Evolutionary conservation across 92 coral and sea anemone species (phyloP), one percentile per base, ranked within the genome.

Genomic region (Epizoanthus ramosus): DNA sequence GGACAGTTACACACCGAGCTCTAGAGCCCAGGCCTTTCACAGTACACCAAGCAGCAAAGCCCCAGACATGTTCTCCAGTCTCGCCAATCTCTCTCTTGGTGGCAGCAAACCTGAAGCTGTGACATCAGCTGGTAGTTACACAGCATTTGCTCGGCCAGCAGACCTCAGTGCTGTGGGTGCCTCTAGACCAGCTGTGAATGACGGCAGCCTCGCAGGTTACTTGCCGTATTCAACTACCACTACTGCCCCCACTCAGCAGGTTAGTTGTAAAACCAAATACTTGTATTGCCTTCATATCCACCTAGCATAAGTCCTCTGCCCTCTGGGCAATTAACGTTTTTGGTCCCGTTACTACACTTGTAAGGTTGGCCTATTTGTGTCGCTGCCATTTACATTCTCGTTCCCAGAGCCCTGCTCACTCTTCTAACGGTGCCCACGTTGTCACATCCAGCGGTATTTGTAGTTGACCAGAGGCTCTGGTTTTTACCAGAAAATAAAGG

Each of bases 21-120:
- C 82, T 41, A 68, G 82, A 25, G 70, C 82, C 70, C 82, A 77
- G 71, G 71, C 82, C 47, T 77, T 67, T 33, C 72, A 77, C 56
- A 77, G 82, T 52, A 77, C 82, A 60, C 82, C 82, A 15, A 77
- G 82, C 21, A 60, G 70, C 59, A 61, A 77, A 43, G 82, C 82
- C 69, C 28, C 82, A 33, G 71, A 77, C 57, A 77, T 77, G 82
- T 43, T 77, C 15, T 68, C 70, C 61, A 71, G 82, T 4, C 71
- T 77, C 57, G 50, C 39, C 18, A 28, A 56, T 41, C 58, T 77
- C 3, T 59, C 82, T 2, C 60, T 77, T 23, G 82, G 71, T 10
- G 39, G 39, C 7, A n/a, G 18, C 56, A 77, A 77, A 60, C 82
- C 82, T 57, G 82, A 61, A 77, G 25, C 17, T 12, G 71, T 19